Conservation (phyloP, 2,113 vertebrate species). For the Daboia siamensis region DNA sequence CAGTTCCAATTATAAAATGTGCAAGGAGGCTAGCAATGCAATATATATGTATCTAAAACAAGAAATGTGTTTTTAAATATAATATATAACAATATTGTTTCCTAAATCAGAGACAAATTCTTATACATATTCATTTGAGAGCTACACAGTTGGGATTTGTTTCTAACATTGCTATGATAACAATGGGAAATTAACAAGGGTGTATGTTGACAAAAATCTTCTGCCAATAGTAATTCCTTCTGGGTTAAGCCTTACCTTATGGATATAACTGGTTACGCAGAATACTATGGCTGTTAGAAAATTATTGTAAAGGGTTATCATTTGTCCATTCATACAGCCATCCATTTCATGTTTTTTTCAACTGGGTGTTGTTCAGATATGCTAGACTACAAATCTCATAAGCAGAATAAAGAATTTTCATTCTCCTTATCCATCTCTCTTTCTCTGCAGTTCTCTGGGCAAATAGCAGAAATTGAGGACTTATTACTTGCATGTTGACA, state of each 20-base stretch:
- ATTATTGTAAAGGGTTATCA: not conserved
- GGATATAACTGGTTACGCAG: not conserved
- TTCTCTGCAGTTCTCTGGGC: not conserved
- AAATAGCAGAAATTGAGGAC: not conserved
- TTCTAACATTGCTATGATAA: not conserved
- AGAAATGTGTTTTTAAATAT: not conserved
- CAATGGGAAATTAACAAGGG: not conserved
- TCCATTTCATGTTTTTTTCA: not conserved
- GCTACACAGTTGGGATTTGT: not conserved
- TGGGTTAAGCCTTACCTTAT: not conserved
- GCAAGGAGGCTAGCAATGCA: not conserved
- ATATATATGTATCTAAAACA: not conserved
- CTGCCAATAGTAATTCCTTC: not conserved
- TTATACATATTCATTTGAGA: conserved; percentile 1
- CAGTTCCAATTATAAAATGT: conserved; percentile 21
- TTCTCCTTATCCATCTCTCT: not conserved
- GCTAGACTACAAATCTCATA: not conserved
- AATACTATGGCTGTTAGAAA: not conserved
- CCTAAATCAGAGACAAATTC: not conserved
- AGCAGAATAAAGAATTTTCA: not conserved
- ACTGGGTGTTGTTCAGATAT: not conserved
- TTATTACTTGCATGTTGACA: not conserved
- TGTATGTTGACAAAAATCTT: not conserved
- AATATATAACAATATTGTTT: not conserved
- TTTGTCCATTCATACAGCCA: not conserved